phyloP scores from a whole-genome alignment of 1,140 invertebrate species.

The Panagrolaimus sp. region DNA sequence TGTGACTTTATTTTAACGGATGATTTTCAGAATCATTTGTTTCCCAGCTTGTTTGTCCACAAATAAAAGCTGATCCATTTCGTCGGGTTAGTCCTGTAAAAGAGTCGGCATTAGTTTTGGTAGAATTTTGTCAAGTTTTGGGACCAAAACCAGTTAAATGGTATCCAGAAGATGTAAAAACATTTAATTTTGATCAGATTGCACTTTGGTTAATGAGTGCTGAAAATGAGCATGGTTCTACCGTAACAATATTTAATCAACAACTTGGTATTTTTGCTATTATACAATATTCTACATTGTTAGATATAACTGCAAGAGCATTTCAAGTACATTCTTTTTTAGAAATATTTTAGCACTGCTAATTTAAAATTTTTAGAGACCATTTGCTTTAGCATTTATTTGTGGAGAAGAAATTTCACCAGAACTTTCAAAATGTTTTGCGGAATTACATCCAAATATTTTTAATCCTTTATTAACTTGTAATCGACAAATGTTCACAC shows the following conservation, averaged over 20 bases:
- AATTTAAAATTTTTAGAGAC: conserved; percentile 43
- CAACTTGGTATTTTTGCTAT: conserved; percentile 43
- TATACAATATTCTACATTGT: conserved; percentile 44
- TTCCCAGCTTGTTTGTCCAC: neutral
- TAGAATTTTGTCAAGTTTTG: conserved; percentile 14
- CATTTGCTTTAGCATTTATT: conserved; percentile 46
- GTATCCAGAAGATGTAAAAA: neutral
- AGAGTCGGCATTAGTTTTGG: neutral
- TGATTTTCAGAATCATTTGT: neutral
- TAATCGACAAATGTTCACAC: conserved; percentile 39
- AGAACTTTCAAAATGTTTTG: conserved; percentile 25
- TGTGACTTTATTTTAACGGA: too few species aligned
- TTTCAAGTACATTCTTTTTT: conserved; percentile 42
- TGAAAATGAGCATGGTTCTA: conserved; percentile 49
- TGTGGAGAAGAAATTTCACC: conserved; percentile 34
- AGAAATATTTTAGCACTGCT: neutral
- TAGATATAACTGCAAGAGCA: conserved; percentile 49
- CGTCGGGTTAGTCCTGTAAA: conserved; percentile 1
- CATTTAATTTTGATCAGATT: conserved; percentile 20
- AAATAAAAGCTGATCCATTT: neutral
- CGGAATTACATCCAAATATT: conserved; percentile 23
- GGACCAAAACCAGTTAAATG: conserved; percentile 4
- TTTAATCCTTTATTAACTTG: conserved; percentile 45
- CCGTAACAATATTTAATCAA: conserved; percentile 42
- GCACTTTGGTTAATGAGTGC: conserved; percentile 53